Base-by-base conservation (phyloP, 2,113 vertebrate genomes). In the Xiphias gladius region DNA sequence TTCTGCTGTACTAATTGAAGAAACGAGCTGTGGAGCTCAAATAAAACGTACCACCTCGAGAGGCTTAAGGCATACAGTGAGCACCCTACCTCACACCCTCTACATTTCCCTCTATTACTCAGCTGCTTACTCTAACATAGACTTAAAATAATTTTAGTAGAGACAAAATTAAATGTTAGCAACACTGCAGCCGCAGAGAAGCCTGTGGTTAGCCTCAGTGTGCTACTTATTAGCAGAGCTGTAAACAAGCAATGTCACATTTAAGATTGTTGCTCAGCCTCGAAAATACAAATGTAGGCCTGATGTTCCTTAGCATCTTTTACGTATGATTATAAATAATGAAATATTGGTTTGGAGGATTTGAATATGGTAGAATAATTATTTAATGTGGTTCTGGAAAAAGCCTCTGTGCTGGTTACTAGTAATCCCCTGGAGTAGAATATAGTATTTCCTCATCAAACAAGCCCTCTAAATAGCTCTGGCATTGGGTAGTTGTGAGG, bases 381-480 rank as follows among this genome's bases (percentile, higher is more conserved):
- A 69, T 64, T 77, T 69, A 2, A 65, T 74, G 68, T 77, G 73
- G 50, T 39, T 86, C 19, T 59, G 74, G 24, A 64, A 52, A 67
- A 80, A 28, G 5, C 22, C 13, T 64, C 30, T 26, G 20, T 43
- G 55, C 35, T 76, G 46, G 57, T 80, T 78, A 50, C 10, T 67
- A 2, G 0, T 50, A 58, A 76, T 17, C 12, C 76, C 19, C 32
- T 80, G 65, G 73, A 84, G 83, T 66, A 67, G 41, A 86, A 65
- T 41, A 30, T 30, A 57, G 59, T 6, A 62, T 88, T 84, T 83
- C 77, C 73, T 87, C 79, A 81, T 83, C 73, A 41, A 58, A 67
- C 48, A 37, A 76, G 50, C 61, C 48, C 59, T 71, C 57, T 72
- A 63, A 84, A 71, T 63, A 61, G 68, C 73, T 73, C 5, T 32